A percentile compares a stretch with the other conserved stretches of the same genome.
Evolutionary conservation across 2,113 vertebrate species (phyloP).

Genomic region (Microtus richardsoni): DNA sequence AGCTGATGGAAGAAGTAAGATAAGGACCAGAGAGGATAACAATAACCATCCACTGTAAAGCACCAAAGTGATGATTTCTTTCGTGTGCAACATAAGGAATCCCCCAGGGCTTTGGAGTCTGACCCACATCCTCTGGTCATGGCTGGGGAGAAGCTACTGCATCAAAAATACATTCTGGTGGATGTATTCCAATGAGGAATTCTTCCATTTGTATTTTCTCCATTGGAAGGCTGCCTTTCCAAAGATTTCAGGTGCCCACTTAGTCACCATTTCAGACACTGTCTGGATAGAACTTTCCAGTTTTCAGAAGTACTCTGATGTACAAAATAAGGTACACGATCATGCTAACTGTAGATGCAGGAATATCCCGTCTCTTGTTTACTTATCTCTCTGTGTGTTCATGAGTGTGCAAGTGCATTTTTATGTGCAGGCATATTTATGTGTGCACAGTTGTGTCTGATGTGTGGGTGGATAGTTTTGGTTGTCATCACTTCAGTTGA

Average conservation of each 20-base stretch:
- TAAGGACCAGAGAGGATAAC: constrained; percentile 18
- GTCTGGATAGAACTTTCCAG: background rate
- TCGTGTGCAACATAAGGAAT: background rate
- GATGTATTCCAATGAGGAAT: background rate
- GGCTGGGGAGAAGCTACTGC: background rate
- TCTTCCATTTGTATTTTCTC: background rate
- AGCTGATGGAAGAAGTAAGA: constrained; percentile 14
- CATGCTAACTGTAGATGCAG: background rate
- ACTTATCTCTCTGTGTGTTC: background rate
- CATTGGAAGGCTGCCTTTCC: background rate
- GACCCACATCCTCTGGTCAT: background rate
- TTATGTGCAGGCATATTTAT: background rate
- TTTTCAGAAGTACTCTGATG: background rate
- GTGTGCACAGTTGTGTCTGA: background rate
- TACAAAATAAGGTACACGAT: background rate
- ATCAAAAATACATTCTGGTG: background rate
- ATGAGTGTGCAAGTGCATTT: background rate
- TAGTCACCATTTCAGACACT: background rate
- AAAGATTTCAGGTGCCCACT: background rate
- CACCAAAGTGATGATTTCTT: background rate
- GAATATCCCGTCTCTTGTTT: background rate
- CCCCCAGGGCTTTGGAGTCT: background rate
- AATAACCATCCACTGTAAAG: constrained; percentile 11
- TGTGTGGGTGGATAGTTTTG: background rate
- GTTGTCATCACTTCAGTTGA: background rate